Percentiles rank a stretch among this genome's conserved stretches.
Evolutionary conservation across 2,888 invertebrate species (phyloP).

Genomic region (Oscheius onirici): DNA sequence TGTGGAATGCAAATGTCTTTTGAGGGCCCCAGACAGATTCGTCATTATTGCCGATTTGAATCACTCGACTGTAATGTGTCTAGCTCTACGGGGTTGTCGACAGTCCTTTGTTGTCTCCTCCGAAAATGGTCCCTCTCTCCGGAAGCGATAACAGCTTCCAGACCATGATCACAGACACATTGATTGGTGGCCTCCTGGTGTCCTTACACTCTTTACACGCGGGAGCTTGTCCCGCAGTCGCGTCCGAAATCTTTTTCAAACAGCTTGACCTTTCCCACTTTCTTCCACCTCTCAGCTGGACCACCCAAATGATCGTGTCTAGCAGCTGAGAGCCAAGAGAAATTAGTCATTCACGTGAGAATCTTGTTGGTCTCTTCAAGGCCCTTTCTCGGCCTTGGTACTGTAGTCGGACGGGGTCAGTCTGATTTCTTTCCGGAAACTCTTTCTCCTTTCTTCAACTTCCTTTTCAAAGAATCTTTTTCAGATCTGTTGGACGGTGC

Average conservation of each 20-base stretch:
- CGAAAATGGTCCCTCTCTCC: too few relatives aligned
- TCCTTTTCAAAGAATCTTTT: neutral
- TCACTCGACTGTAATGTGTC: too few relatives aligned
- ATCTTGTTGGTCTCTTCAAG: slow-evolving; percentile 12
- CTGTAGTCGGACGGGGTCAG: slow-evolving; percentile 14
- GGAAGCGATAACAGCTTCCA: too few relatives aligned
- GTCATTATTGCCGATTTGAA: too few relatives aligned
- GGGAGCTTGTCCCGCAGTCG: slow-evolving; percentile 3
- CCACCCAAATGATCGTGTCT: too few relatives aligned
- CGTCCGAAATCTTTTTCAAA: slow-evolving; percentile 2
- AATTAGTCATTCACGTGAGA: slow-evolving; percentile 15
- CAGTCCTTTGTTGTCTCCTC: too few relatives aligned
- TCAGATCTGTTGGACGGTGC: slow-evolving; percentile 20
- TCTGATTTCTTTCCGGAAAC: slow-evolving; percentile 1
- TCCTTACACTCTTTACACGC: slow-evolving; percentile 15
- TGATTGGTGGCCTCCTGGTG: neutral
- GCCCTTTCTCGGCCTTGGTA: slow-evolving; percentile 23
- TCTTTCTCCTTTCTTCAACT: neutral
- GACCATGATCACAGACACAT: too few relatives aligned
- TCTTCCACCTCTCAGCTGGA: neutral
- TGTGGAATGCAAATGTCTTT: too few relatives aligned
- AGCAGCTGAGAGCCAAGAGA: too few relatives aligned
- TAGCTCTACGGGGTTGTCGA: too few relatives aligned
- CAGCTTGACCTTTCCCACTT: neutral
- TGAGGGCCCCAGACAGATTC: too few relatives aligned